phyloP scores from a whole-genome alignment of 2,888 invertebrate species.

The Invenusta paracnida region DNA sequence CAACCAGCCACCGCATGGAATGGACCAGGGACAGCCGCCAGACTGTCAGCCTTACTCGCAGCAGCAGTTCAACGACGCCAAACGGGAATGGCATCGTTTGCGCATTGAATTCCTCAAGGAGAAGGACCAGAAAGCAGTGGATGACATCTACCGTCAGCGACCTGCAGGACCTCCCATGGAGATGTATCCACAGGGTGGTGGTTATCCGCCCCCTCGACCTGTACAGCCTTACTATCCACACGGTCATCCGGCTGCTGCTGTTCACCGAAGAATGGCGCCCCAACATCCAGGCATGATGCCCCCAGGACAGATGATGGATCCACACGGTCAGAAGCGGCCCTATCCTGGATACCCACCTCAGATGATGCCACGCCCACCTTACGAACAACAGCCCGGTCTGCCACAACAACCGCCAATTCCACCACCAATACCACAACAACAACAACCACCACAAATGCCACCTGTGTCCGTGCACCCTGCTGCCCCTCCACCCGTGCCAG shows the following conservation, averaged over 20 bases:
- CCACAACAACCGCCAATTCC: neutral
- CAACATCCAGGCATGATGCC: neutral
- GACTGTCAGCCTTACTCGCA: neutral
- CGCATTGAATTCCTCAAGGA: slow-evolving; percentile 7
- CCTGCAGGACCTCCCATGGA: neutral
- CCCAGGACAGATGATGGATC: neutral
- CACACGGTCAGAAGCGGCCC: neutral
- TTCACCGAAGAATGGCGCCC: neutral
- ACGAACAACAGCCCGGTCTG: neutral
- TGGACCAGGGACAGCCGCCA: neutral
- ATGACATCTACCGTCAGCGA: slow-evolving; percentile 3
- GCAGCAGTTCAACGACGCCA: slow-evolving; percentile 8
- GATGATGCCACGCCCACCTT: neutral
- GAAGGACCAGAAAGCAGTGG: slow-evolving; percentile 17
- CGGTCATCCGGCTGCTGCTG: neutral
- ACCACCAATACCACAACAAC: neutral
- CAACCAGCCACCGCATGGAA: neutral
- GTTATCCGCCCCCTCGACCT: neutral
- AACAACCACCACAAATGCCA: neutral
- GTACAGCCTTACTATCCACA: neutral
- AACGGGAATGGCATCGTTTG: neutral
- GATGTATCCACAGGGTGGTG: neutral
- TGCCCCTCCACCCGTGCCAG: neutral
- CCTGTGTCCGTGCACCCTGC: neutral
- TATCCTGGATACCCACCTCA: neutral